Percentiles rank a stretch among this genome's conserved stretches.
These are phyloP conservation scores for Sesia apiformis DNA, from an alignment of 2,888 invertebrate genomes.

Conservation along the genomic window DNA sequence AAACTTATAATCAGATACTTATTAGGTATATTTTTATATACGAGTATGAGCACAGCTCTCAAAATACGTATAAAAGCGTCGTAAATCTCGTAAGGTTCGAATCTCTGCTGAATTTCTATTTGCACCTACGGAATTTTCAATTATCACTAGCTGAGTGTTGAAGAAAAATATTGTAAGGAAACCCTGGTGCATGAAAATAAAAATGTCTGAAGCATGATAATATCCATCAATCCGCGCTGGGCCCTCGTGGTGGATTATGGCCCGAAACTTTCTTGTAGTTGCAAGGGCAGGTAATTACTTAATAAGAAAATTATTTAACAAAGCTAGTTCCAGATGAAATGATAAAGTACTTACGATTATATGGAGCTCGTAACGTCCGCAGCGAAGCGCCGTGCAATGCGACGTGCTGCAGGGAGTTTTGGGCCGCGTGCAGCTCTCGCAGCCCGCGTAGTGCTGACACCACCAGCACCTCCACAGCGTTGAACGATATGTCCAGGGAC, in stretches of 20 bases:
- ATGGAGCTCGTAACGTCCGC: conserved; percentile 84
- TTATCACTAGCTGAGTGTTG: too few relatives aligned
- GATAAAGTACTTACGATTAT: conserved; percentile 78
- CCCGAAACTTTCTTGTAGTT: too few relatives aligned
- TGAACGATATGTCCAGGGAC: conserved; percentile 88
- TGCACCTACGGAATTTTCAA: too few relatives aligned
- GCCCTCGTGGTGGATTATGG: too few relatives aligned
- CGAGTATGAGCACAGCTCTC: too few relatives aligned
- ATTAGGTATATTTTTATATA: too few relatives aligned
- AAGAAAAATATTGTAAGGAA: too few relatives aligned
- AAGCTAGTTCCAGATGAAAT: too few relatives aligned
- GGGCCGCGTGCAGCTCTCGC: conserved; percentile 83
- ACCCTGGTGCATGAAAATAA: neutral
- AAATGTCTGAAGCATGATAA: neutral
- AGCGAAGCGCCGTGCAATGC: conserved; percentile 85
- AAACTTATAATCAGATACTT: conserved; percentile 79
- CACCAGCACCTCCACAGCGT: conserved; percentile 87
- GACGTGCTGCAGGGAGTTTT: conserved; percentile 84
- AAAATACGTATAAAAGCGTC: too few relatives aligned
- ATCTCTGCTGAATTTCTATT: too few relatives aligned
- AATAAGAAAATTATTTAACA: neutral
- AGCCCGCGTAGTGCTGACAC: conserved; percentile 85
- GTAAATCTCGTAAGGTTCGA: too few relatives aligned
- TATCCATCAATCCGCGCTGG: neutral
- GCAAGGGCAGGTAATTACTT: neutral